These are phyloP conservation scores for Drosophila pseudotakahashii DNA, from an alignment of 2,888 invertebrate species.

Conservation along the genomic window DNA sequence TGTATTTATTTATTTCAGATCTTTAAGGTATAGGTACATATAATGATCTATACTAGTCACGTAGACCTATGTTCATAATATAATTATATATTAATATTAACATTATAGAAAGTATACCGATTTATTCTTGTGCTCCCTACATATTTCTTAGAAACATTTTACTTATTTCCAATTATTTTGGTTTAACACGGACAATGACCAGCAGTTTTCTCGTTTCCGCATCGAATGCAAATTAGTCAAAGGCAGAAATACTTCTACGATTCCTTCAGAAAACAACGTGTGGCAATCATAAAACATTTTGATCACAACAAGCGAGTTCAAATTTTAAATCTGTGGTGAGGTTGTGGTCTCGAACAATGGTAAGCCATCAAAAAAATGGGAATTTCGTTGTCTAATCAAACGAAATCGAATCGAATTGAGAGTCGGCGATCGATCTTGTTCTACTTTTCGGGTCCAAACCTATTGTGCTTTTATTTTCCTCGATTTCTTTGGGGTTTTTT, in stretches of 20 bases:
- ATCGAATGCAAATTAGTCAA: constrained; percentile 57
- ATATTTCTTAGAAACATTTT: background rate
- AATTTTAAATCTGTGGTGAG: constrained; percentile 6
- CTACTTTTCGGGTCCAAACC: constrained; percentile 48
- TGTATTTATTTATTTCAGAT: too few species aligned
- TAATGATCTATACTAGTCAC: too few species aligned
- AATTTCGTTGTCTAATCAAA: constrained; percentile 42
- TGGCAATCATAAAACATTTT: constrained; percentile 49
- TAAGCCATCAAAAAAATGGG: constrained; percentile 7
- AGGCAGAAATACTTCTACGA: constrained; percentile 7
- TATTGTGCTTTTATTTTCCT: constrained; percentile 42
- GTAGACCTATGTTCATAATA: too few species aligned
- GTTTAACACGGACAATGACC: background rate
- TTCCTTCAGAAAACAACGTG: constrained; percentile 31
- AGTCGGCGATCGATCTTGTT: constrained; percentile 60
- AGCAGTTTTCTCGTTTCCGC: constrained; percentile 46
- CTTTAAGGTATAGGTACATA: too few species aligned
- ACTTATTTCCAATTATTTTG: background rate
- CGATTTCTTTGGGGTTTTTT: constrained; percentile 28
- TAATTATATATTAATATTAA: too few species aligned
- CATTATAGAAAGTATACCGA: too few species aligned
- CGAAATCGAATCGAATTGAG: constrained; percentile 38
- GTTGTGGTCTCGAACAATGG: constrained; percentile 41
- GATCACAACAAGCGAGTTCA: constrained; percentile 39
- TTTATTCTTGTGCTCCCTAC: too few species aligned